Evolutionary conservation across 2,888 invertebrate genomes (phyloP).

Genomic region (Drosophila dives): DNA sequence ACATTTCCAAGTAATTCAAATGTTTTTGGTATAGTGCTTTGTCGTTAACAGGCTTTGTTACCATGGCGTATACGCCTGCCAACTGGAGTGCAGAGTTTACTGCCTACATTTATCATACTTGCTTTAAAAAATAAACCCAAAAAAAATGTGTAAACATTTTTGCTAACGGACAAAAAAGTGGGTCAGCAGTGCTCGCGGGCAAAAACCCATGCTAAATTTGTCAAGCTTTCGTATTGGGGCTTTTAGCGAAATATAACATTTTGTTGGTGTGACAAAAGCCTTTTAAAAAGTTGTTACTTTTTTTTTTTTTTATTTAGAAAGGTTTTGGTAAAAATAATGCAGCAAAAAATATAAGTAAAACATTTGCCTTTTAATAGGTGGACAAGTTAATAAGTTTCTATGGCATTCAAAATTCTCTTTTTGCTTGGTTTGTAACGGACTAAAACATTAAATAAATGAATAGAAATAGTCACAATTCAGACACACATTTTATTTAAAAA

Average conservation of each 20-base stretch:
- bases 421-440: background rate
- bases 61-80: slow-evolving; percentile 2
- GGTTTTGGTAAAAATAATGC: background rate
- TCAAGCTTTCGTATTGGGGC: slow-evolving; percentile 39
- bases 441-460: background rate
- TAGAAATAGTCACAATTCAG: background rate
- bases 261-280: slow-evolving; percentile 28
- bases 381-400: background rate
- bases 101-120: slow-evolving; percentile 39
- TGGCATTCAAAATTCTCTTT: background rate
- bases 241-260: slow-evolving; percentile 16
- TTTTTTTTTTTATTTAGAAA: background rate
- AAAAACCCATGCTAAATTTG: slow-evolving; percentile 32
- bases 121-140: slow-evolving; percentile 14
- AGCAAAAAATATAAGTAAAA: background rate
- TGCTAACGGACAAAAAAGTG: slow-evolving; percentile 17
- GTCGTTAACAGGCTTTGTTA: slow-evolving; percentile 23
- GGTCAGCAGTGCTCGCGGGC: slow-evolving; percentile 28
- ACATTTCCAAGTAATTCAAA: slow-evolving; percentile 53
- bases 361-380: background rate
- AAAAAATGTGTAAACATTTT: slow-evolving; percentile 28
- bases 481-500: background rate
- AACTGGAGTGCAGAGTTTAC: slow-evolving; percentile 5
- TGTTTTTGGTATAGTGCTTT: slow-evolving; percentile 8
- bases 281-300: background rate